These are phyloP conservation scores for Cremastobaeus sp. DNA, from an alignment of 2,888 invertebrate genomes.

Conservation along the genomic window DNA sequence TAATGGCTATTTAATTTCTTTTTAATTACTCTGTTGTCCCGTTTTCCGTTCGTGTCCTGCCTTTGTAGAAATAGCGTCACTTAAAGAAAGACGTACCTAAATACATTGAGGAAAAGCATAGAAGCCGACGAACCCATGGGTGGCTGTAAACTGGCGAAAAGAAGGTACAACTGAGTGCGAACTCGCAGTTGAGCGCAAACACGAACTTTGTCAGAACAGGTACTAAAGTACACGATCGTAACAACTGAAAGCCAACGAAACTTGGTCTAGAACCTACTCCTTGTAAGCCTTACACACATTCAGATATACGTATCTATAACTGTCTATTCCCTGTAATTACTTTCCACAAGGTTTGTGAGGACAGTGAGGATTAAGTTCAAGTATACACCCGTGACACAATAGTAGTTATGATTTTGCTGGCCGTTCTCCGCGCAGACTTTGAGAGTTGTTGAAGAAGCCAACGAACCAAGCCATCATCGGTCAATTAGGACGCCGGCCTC, in stretches of 20 bases:
- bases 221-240: constrained; percentile 25
- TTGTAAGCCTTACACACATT: constrained; percentile 47
- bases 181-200: constrained; percentile 2
- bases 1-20: too few species aligned
- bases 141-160: too few species aligned
- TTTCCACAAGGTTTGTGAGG: constrained; percentile 55
- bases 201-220: constrained; percentile 31
- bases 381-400: constrained; percentile 49
- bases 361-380: constrained; percentile 50
- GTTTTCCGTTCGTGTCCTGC: too few species aligned
- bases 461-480: constrained; percentile 14
- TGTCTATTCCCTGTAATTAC: constrained; percentile 53
- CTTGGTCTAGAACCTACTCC: constrained; percentile 40
- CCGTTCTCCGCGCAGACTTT: background rate
- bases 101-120: too few species aligned
- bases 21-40: too few species aligned
- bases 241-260: constrained; percentile 45
- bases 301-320: constrained; percentile 53
- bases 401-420: constrained; percentile 48
- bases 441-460: constrained; percentile 8
- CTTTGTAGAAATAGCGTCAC: too few species aligned
- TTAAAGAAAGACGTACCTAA: too few species aligned
- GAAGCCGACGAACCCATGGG: too few species aligned
- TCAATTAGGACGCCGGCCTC: constrained; percentile 8
- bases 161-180: too few species aligned